phyloP scores from a whole-genome alignment of 2,888 invertebrate genomes.

The Habrosyne pyritoides region DNA sequence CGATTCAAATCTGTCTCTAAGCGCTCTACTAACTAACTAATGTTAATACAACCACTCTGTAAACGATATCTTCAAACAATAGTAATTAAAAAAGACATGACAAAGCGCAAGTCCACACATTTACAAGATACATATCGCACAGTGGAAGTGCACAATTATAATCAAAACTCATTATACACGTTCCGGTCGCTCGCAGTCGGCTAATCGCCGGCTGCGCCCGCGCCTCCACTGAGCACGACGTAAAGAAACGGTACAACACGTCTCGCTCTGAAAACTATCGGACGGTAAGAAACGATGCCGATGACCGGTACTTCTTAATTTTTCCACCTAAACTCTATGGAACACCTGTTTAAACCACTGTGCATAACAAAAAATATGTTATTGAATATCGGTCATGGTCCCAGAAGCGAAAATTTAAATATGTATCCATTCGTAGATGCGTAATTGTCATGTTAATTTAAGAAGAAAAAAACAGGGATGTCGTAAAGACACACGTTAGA shows the following conservation, averaged over 20 bases:
- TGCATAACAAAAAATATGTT: not conserved
- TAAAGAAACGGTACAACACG: slow-evolving; percentile 68
- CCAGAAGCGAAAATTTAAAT: not conserved
- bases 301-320: not conserved
- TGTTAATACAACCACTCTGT: not conserved
- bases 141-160: slow-evolving; percentile 49
- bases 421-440: not conserved
- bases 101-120: slow-evolving; percentile 6
- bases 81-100: slow-evolving; percentile 6
- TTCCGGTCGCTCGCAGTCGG: slow-evolving; percentile 59
- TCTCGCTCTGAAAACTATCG: slow-evolving; percentile 65
- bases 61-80: slow-evolving; percentile 5
- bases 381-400: not conserved
- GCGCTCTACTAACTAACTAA: no score
- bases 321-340: not conserved
- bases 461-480: no score
- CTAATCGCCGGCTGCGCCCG: slow-evolving; percentile 54
- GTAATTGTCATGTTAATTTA: not conserved
- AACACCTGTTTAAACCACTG: not conserved
- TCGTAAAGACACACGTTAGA: no score
- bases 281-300: slow-evolving; percentile 42
- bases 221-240: slow-evolving; percentile 43
- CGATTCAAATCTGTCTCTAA: no score
- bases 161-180: slow-evolving; percentile 59
- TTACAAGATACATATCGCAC: slow-evolving; percentile 23